Evolutionary conservation across 1,140 invertebrate genomes (phyloP).

Genomic region (Himalopsyche phryganea): DNA sequence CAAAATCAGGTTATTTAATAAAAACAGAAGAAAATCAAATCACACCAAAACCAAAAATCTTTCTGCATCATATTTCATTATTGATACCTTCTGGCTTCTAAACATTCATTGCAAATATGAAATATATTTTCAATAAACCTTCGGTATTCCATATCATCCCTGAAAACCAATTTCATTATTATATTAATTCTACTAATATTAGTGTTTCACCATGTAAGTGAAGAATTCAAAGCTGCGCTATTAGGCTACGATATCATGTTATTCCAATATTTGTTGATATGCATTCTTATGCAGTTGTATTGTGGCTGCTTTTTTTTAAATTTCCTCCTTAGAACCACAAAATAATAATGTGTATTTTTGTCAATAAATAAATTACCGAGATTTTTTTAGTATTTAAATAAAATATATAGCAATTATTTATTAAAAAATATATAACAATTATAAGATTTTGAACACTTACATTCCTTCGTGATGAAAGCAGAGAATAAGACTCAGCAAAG

Average conservation of each 20-base stretch:
- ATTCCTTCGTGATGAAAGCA: slow-evolving; percentile 75
- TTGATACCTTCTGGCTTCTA: slow-evolving; percentile 38
- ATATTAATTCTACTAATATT: not conserved
- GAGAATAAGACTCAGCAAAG: slow-evolving; percentile 66
- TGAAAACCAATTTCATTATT: slow-evolving; percentile 37
- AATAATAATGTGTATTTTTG: too few relatives aligned
- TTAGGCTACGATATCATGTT: too few relatives aligned
- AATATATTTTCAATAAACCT: slow-evolving; percentile 45
- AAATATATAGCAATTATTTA: not conserved
- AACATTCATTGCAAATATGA: slow-evolving; percentile 46
- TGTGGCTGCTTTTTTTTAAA: too few relatives aligned
- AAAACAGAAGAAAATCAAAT: not conserved
- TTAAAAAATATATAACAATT: not conserved
- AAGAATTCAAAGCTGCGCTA: too few relatives aligned
- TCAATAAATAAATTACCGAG: too few relatives aligned
- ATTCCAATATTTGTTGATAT: too few relatives aligned
- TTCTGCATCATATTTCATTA: slow-evolving; percentile 4
- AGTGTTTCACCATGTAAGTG: too few relatives aligned
- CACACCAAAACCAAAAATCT: not conserved
- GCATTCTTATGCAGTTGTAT: too few relatives aligned
- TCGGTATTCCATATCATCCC: slow-evolving; percentile 39
- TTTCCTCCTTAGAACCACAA: too few relatives aligned
- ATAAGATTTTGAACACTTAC: slow-evolving; percentile 57
- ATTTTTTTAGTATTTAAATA: too few relatives aligned
- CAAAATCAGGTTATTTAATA: not conserved